These are phyloP conservation scores for Strigops habroptila DNA, from an alignment of 2,113 vertebrate species.

Conservation along the genomic window DNA sequence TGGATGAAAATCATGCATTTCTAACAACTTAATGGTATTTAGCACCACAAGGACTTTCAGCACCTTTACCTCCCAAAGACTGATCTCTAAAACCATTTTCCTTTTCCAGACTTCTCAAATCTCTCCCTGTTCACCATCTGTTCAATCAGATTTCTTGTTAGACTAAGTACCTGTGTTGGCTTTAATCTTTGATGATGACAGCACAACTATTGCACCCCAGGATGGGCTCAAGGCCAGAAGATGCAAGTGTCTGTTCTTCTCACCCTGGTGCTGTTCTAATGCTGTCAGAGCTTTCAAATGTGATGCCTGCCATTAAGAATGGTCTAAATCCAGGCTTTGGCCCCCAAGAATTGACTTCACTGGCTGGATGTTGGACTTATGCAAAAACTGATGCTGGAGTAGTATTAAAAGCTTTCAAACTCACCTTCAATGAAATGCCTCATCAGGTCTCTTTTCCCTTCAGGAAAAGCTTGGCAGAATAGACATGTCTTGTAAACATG, in stretches of 20 bases:
- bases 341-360: background rate
- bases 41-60: background rate
- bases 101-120: background rate
- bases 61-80: background rate
- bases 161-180: constrained; percentile 11
- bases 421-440: background rate
- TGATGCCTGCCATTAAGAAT: background rate
- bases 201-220: background rate
- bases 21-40: background rate
- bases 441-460: background rate
- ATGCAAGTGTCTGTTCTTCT: background rate
- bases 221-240: constrained; percentile 19
- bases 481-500: background rate
- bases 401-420: background rate
- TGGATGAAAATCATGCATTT: background rate
- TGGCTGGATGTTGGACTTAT: background rate
- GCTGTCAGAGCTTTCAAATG: background rate
- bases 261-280: background rate
- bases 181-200: constrained; percentile 10
- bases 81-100: constrained; percentile 1
- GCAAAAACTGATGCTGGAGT: background rate
- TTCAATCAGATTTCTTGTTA: constrained; percentile 27
- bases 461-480: background rate
- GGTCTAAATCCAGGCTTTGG: background rate
- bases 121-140: constrained; percentile 21